Conservation (phyloP, 2,888 invertebrate genomes). For the Quadroppia sp. region DNA sequence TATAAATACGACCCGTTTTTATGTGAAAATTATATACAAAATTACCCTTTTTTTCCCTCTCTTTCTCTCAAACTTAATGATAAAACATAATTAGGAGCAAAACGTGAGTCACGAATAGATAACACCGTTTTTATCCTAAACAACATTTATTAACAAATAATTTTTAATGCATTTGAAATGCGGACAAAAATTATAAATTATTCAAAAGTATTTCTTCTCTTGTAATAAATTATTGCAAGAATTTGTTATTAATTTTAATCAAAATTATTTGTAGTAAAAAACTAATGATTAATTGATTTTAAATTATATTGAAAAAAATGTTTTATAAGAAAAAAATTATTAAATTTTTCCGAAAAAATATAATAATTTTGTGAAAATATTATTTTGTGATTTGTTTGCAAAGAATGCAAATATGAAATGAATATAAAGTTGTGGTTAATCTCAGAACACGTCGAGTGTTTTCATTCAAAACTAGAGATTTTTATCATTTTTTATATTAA, state of each 20-base stretch:
- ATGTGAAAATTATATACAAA: background rate
- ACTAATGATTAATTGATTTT: too few relatives aligned
- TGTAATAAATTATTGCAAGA: background rate
- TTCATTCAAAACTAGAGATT: background rate
- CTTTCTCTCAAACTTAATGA: background rate
- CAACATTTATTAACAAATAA: background rate
- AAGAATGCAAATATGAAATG: background rate
- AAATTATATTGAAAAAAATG: too few relatives aligned
- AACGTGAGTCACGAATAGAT: slow-evolving; percentile 16
- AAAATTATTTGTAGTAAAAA: background rate
- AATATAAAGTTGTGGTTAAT: background rate
- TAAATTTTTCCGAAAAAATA: too few relatives aligned
- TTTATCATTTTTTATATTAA: background rate
- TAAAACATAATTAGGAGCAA: background rate
- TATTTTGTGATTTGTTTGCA: too few relatives aligned
- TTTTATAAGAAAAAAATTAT: too few relatives aligned
- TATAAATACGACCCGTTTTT: background rate
- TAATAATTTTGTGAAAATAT: too few relatives aligned
- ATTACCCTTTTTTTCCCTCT: background rate
- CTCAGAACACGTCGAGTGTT: background rate
- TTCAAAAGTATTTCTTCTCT: background rate
- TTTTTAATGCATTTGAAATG: background rate
- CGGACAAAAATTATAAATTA: background rate
- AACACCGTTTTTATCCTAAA: background rate
- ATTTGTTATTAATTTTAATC: background rate